These are phyloP conservation scores for Syngnathus floridae DNA, from an alignment of 2,113 vertebrate species.

Conservation along the genomic window DNA sequence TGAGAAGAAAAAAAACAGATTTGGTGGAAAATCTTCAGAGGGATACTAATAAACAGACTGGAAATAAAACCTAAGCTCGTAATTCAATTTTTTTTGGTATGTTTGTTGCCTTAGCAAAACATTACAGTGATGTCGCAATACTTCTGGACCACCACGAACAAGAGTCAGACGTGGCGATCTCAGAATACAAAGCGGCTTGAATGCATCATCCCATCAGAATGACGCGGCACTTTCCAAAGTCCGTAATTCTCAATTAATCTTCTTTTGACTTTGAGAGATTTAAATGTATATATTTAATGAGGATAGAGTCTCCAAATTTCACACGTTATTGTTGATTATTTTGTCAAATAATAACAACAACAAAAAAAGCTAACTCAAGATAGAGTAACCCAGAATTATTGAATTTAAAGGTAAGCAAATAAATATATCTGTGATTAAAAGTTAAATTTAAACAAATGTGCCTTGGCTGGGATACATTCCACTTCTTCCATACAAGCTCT, in stretches of 20 bases:
- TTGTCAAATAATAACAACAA: too few species aligned
- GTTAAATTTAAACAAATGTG: too few species aligned
- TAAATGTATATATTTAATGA: not conserved
- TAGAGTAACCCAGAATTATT: too few species aligned
- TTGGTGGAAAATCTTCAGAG: not conserved
- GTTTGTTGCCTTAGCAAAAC: not conserved
- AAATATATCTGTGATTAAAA: too few species aligned
- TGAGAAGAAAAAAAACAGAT: not conserved
- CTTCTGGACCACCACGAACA: not conserved
- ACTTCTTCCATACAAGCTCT: too few species aligned
- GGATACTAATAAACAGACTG: not conserved
- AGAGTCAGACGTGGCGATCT: slow-evolving; percentile 7
- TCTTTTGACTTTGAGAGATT: not conserved
- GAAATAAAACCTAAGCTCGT: not conserved
- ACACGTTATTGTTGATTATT: too few species aligned
- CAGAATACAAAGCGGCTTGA: not conserved
- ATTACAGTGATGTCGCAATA: slow-evolving; percentile 8
- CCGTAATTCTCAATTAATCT: not conserved
- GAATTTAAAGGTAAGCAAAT: too few species aligned
- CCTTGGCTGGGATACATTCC: too few species aligned
- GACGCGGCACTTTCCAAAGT: slow-evolving; percentile 5
- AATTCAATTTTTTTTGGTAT: not conserved
- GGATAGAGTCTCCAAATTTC: not conserved
- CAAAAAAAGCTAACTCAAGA: too few species aligned
- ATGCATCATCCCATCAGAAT: slow-evolving; percentile 1